Conservation (phyloP, 2,888 invertebrate genomes). For the Carabus problematicus region DNA sequence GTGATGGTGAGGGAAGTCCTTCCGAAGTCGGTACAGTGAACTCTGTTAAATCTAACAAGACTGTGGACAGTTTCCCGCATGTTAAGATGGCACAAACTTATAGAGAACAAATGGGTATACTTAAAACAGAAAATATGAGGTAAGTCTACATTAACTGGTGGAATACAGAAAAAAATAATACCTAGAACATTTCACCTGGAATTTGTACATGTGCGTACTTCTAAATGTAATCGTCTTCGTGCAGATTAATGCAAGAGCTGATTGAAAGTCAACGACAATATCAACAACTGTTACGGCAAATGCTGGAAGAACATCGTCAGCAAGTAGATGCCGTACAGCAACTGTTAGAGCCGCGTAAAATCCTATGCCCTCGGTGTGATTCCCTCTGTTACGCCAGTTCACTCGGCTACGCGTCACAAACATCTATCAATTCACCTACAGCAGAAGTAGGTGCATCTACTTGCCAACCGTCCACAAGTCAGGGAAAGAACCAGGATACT, state of each 20-base stretch:
- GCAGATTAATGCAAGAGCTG: conserved; percentile 75
- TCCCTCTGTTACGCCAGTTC: conserved; percentile 27
- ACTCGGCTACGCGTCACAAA: conserved; percentile 32
- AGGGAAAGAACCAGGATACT: conserved; percentile 21
- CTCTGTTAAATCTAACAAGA: conserved; percentile 68
- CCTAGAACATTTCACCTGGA: neutral
- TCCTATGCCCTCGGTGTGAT: conserved; percentile 37
- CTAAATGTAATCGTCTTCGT: conserved; percentile 44
- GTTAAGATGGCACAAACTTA: conserved; percentile 56
- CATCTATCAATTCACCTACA: conserved; percentile 29
- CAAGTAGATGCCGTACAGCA: conserved; percentile 67
- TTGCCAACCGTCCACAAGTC: conserved; percentile 36
- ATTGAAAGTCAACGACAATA: conserved; percentile 78
- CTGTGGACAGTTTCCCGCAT: conserved; percentile 58
- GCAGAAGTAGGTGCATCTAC: neutral
- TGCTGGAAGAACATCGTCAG: conserved; percentile 72
- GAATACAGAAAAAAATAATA: conserved; percentile 50
- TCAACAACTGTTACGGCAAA: conserved; percentile 72
- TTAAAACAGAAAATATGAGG: conserved; percentile 60
- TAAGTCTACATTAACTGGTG: conserved; percentile 44
- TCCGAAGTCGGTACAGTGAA: conserved; percentile 70
- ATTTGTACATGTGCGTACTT: neutral
- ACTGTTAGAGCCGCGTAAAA: conserved; percentile 28
- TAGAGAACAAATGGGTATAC: conserved; percentile 59
- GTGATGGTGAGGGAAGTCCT: conserved; percentile 65